Evolutionary conservation across 2,113 vertebrate species (phyloP), one percentile per base, ranked within the genome.

Genomic region (Phrynosoma blainvillii): DNA sequence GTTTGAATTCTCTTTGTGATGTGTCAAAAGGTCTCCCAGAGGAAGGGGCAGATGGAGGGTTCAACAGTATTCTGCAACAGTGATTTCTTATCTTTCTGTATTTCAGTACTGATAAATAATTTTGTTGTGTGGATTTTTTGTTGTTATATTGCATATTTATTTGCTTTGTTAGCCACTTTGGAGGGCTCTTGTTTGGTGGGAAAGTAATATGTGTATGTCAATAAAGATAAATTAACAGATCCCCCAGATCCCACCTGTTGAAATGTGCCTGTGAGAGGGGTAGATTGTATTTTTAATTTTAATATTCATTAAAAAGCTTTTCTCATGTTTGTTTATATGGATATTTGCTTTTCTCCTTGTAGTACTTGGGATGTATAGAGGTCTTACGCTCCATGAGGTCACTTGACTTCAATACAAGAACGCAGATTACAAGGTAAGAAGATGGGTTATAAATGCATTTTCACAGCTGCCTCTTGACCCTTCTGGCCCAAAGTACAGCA

Each of bases 311-410:
- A 47, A 23, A 87, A 40, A 36, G 21, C 16, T 52, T 32, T 14
- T 59, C 23, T 87, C n/a, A 59, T 65, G 65, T 79, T 80, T 82
- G 77, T 80, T 93, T 92, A 79, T 87, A 92, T 76, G 70, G 84
- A 87, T 0, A 14, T 12, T 92, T 96, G 92, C 91, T 25, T 93
- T 95, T 94, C 87, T 93, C 79, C 81, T 91, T 96, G 32, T 95
- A 97, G 97, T 97, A 97, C 90, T 95, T 97, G 96, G 97, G 97
- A 2, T 97, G 97, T 91, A 96, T 97, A 92, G 97, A 97, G 95
- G 97, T 97, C 87, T 96, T 97, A 65, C 96, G 97, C 71, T 97
- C 97, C 88, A 97, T 97, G 97, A 96, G 96, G 91, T 97, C 97
- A 87, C 96, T 97, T 89, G 97, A 97, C 94, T 97, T 97, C 95